Evolutionary conservation across 2,888 invertebrate genomes (phyloP), one percentile per base, ranked within the genome.

Genomic region (Alloscopus bannaensis): DNA sequence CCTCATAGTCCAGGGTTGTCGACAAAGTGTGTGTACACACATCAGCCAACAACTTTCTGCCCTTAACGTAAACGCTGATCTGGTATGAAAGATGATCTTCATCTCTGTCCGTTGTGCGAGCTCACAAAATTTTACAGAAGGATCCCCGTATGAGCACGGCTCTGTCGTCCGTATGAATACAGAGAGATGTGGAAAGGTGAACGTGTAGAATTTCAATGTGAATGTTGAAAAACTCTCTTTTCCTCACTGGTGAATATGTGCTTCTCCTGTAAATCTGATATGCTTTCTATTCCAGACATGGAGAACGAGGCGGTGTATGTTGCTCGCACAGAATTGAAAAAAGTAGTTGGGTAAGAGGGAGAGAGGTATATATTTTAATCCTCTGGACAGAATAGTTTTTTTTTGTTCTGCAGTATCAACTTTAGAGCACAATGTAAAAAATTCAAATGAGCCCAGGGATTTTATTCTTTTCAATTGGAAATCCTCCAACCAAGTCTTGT

Each of bases 51-150:
- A n/a, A n/a, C n/a, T n/a, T n/a, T n/a, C n/a, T n/a, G n/a, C n/a
- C n/a, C n/a, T n/a, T n/a, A n/a, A n/a, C n/a, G n/a, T n/a, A n/a
- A n/a, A 47, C 24, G 24, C 31, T 59, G 66, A 57, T 40, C 65
- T 57, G 16, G 55, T 59, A 66, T 75, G 73, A 75, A 75, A 75
- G 73, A 75, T 66, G 73, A 75, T 75, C 65, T 66, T 59, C 31
- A 11, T 73, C 57, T 57, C 45, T 26, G 59, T 59, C 57, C 65
- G 45, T 66, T 66, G 42, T 66, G 66, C 29, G 73, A 57, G 64
- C 55, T 73, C 60, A 28, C 16, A n/a, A n/a, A n/a, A n/a, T 47
- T 47, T 47, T 47, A n/a, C 6, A 6, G 47, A 47, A 47, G 4
- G n/a, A 13, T n/a, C n/a, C 18, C 47, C 18, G n/a, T 47, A 47